phyloP scores from a whole-genome alignment of 2,888 invertebrate species.

The Sinodicranocentrus sp. region DNA sequence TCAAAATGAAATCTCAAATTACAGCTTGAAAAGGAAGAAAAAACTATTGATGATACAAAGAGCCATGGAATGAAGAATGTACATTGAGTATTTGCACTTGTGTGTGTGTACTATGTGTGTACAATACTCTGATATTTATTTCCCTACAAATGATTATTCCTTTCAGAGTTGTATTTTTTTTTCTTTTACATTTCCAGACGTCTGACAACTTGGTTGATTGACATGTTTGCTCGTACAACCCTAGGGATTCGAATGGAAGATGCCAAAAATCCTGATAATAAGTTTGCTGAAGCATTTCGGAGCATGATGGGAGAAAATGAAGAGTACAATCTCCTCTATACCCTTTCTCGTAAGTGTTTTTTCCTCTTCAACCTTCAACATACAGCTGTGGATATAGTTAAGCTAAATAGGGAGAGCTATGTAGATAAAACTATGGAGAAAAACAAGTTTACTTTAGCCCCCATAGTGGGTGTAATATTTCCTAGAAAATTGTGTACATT shows the following conservation, averaged over 20 bases:
- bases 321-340: constrained; percentile 59
- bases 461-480: too few relatives aligned
- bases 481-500: too few relatives aligned
- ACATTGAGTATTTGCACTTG: too few relatives aligned
- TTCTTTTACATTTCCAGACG: constrained; percentile 57
- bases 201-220: constrained; percentile 71
- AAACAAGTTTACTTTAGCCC: not conserved
- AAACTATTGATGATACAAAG: not conserved
- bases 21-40: constrained; percentile 16
- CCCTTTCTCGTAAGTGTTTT: constrained; percentile 71
- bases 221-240: constrained; percentile 71
- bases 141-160: not conserved
- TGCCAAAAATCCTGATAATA: constrained; percentile 70
- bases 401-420: too few relatives aligned
- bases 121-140: too few relatives aligned
- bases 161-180: not conserved
- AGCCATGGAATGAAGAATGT: too few relatives aligned
- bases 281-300: constrained; percentile 70
- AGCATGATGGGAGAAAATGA: constrained; percentile 69
- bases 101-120: too few relatives aligned
- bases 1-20: constrained; percentile 41
- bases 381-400: not conserved
- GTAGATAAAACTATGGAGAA: too few relatives aligned
- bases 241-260: constrained; percentile 71
- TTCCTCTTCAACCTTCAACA: not conserved